Percentiles rank a stretch among this genome's conserved stretches.
Evolutionary conservation across 2,888 invertebrate species (phyloP).

Genomic region (Diachrysia chrysitis): DNA sequence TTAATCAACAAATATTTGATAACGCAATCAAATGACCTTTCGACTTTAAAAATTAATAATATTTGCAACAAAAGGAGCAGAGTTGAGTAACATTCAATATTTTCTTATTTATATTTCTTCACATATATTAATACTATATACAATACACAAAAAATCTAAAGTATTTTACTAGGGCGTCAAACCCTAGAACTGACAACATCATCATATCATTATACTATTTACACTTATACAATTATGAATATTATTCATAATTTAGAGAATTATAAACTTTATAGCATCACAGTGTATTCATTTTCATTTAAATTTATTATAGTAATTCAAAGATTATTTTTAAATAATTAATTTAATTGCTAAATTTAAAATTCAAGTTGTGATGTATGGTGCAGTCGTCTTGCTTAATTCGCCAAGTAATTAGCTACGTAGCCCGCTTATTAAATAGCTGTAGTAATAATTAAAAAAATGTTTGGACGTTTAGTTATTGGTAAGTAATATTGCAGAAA

Average conservation of each 20-base stretch:
- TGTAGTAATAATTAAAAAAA: neutral
- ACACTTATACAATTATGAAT: constrained; percentile 59
- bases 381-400: neutral
- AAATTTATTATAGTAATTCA: constrained; percentile 53
- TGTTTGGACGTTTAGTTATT: too few species aligned
- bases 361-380: constrained; percentile 39
- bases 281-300: constrained; percentile 82
- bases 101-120: constrained; percentile 43
- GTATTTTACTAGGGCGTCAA: constrained; percentile 60
- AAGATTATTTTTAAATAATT: constrained; percentile 41
- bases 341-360: constrained; percentile 40
- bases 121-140: constrained; percentile 58
- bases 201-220: constrained; percentile 45
- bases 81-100: constrained; percentile 49
- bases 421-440: neutral
- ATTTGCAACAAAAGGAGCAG: constrained; percentile 44
- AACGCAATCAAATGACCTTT: constrained; percentile 13
- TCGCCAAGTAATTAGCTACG: neutral
- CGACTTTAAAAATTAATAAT: constrained; percentile 27
- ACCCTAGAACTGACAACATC: constrained; percentile 57
- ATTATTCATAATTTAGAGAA: constrained; percentile 60
- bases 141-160: constrained; percentile 64
- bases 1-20: neutral
- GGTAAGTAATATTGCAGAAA: too few species aligned
- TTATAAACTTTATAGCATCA: constrained; percentile 83